These are phyloP conservation scores for Hydropsyche betteni DNA, from an alignment of 2,888 invertebrate species.

Conservation along the genomic window DNA sequence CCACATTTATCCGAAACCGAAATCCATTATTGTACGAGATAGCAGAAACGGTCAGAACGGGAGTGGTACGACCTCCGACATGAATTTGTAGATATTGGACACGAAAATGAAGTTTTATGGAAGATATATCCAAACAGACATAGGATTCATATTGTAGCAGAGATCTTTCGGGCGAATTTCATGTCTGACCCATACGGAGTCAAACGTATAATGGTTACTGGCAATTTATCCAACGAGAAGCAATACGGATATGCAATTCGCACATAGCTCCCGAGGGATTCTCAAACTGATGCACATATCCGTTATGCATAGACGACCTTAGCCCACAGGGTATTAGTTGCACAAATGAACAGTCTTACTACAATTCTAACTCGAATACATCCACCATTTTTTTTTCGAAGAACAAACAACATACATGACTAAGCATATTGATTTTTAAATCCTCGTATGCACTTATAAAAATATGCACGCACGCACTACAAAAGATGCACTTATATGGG, in stretches of 20 bases:
- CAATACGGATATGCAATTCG: constrained; percentile 17
- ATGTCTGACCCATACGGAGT: no score
- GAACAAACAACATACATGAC: constrained; percentile 3
- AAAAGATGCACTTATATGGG: constrained; percentile 29
- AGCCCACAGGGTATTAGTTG: no score
- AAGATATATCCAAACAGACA: no score
- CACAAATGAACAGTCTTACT: no score
- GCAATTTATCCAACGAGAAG: neutral
- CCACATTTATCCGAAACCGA: neutral
- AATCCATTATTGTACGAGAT: constrained; percentile 7
- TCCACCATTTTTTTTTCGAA: neutral
- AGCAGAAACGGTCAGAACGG: neutral
- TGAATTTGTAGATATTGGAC: no score
- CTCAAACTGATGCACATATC: no score
- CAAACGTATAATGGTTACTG: no score
- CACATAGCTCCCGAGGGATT: constrained; percentile 13
- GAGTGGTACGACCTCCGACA: neutral
- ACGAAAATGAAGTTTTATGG: no score
- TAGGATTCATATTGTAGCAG: no score
- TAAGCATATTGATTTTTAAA: constrained; percentile 18
- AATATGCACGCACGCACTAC: constrained; percentile 21
- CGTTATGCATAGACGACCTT: no score
- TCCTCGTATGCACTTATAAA: constrained; percentile 2
- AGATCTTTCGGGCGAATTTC: no score
- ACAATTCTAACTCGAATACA: no score